Conservation (phyloP, 2,888 invertebrate genomes). For the Drosophila mettleri region DNA sequence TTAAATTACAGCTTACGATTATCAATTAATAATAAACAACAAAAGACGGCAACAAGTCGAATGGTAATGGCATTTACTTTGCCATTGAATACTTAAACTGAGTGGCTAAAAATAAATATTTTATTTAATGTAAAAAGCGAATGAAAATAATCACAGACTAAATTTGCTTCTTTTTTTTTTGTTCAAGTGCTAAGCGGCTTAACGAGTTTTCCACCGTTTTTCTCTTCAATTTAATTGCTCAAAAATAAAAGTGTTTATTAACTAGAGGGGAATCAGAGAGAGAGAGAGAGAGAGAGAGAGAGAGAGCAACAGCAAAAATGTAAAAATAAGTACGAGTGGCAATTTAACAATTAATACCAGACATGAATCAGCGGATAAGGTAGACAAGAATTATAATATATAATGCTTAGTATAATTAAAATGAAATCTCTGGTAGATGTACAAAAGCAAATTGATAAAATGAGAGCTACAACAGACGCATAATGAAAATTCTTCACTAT, state of each 20-base stretch:
- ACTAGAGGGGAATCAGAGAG: background rate
- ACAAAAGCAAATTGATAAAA: no score
- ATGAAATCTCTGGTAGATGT: no score
- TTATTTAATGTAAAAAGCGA: constrained; percentile 12
- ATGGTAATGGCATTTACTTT: background rate
- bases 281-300: background rate
- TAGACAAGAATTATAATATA: background rate
- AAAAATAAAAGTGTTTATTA: constrained; percentile 14
- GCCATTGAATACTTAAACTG: constrained; percentile 42
- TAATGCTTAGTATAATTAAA: background rate
- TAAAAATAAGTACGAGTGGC: no score
- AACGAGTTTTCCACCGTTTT: constrained; percentile 16
- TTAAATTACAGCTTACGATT: background rate
- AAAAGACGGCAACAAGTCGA: background rate
- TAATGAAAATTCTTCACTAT: no score
- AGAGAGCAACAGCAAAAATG: background rate
- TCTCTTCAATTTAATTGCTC: constrained; percentile 26
- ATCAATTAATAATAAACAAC: background rate
- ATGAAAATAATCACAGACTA: constrained; percentile 20
- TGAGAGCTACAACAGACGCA: no score
- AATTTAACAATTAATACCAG: background rate
- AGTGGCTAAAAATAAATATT: constrained; percentile 28
- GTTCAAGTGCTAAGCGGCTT: constrained; percentile 36
- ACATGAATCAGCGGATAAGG: background rate
- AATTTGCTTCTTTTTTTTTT: no score